A percentile compares a stretch with the other conserved stretches of the same genome.
These are phyloP conservation scores for Ceramica pisi DNA, from an alignment of 2,888 invertebrate species.

Conservation along the genomic window DNA sequence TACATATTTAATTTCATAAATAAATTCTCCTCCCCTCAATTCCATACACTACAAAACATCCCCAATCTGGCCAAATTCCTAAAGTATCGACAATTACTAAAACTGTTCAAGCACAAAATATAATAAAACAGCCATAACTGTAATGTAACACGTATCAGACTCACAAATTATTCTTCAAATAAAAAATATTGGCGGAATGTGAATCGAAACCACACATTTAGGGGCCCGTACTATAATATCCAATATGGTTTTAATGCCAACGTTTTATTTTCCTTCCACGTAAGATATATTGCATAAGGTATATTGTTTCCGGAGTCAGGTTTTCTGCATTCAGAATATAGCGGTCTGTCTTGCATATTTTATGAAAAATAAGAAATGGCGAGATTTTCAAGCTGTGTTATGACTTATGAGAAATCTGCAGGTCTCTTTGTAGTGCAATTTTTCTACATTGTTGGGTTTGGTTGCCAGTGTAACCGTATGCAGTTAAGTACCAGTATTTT, in stretches of 20 bases:
- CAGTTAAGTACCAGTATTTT: not conserved
- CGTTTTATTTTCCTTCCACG: slow-evolving; percentile 24
- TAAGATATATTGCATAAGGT: slow-evolving; percentile 19
- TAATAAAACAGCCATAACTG: slow-evolving; percentile 54
- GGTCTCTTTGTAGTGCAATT: too few species aligned
- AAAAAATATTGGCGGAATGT: slow-evolving; percentile 63
- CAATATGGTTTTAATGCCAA: slow-evolving; percentile 25
- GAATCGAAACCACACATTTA: slow-evolving; percentile 45
- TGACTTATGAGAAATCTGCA: slow-evolving; percentile 20
- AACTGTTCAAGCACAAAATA: slow-evolving; percentile 43
- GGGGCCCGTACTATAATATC: slow-evolving; percentile 32
- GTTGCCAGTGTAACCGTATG: not conserved
- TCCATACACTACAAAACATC: not conserved
- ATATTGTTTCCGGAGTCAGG: slow-evolving; percentile 19
- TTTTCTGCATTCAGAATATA: slow-evolving; percentile 38
- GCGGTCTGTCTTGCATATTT: slow-evolving; percentile 25
- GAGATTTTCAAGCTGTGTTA: slow-evolving; percentile 7
- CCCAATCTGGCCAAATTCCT: slow-evolving; percentile 9
- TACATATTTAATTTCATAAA: too few species aligned
- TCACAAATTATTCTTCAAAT: slow-evolving; percentile 69
- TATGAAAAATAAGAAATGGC: slow-evolving; percentile 24
- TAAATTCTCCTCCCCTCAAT: not conserved
- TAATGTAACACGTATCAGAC: slow-evolving; percentile 61
- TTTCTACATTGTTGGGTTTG: not conserved
- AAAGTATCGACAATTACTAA: slow-evolving; percentile 56